Percentiles rank a stretch among this genome's conserved stretches.
Evolutionary conservation across 2,113 vertebrate species (phyloP).

Genomic region (Abramis brama): DNA sequence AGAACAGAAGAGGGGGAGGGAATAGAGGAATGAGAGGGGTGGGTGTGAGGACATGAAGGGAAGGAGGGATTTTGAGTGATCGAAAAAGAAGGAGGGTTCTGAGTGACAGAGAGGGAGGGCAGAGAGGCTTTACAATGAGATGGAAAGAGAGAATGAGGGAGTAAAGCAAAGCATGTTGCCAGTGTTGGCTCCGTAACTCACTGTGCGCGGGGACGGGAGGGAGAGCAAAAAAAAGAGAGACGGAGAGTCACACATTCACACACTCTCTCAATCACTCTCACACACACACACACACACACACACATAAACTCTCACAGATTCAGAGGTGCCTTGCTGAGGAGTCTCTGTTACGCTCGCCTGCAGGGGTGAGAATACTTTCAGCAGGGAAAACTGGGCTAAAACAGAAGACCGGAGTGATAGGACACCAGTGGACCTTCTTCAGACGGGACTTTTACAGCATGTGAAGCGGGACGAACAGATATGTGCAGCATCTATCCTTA

Average conservation of each 20-base stretch:
- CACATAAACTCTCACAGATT: slow-evolving; percentile 31
- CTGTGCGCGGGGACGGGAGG: slow-evolving; percentile 65
- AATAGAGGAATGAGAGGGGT: slow-evolving; percentile 1
- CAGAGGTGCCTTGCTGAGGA: slow-evolving; percentile 42
- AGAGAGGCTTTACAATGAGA: slow-evolving; percentile 43
- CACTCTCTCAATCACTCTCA: slow-evolving; percentile 50
- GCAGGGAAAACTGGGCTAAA: slow-evolving; percentile 22
- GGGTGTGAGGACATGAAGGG: slow-evolving; percentile 39
- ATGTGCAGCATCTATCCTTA: slow-evolving; percentile 45
- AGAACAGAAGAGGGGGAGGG: slow-evolving; percentile 34
- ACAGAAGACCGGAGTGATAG: slow-evolving; percentile 4
- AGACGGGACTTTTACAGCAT: slow-evolving; percentile 29
- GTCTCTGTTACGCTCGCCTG: neutral
- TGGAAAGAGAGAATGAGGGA: slow-evolving; percentile 56
- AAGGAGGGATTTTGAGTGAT: slow-evolving; percentile 49
- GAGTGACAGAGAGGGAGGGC: slow-evolving; percentile 45
- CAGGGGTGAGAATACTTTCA: slow-evolving; percentile 30
- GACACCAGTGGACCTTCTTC: slow-evolving; percentile 27
- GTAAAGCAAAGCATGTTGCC: slow-evolving; percentile 71
- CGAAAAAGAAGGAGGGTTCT: slow-evolving; percentile 40
- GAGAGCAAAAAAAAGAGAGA: slow-evolving; percentile 52
- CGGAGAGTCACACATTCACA: slow-evolving; percentile 56
- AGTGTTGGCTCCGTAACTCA: slow-evolving; percentile 66
- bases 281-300: slow-evolving; percentile 14
- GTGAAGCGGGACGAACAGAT: slow-evolving; percentile 25